Evolutionary conservation across 2,888 invertebrate species (phyloP), one percentile per base, ranked within the genome.

Genomic region (Brachylomia viminalis): DNA sequence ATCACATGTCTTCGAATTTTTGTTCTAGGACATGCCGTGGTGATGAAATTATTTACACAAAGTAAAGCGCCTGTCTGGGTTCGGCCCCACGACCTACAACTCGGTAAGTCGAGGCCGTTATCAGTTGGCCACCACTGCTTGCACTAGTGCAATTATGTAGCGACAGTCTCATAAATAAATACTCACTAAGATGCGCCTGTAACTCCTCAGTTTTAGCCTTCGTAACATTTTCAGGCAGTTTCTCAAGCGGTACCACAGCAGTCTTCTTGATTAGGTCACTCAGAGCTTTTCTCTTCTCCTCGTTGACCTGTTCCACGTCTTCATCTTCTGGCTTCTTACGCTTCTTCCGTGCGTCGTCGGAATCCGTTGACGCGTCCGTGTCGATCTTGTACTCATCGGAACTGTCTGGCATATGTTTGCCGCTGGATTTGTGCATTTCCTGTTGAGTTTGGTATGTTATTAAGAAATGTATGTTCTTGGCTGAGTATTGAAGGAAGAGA

Each of bases 381-480:
- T 94, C 93, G 58, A 95, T 89, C 77, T 95, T 95, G 92, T 95
- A 97, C 91, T 96, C 97, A 89, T 97, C 96, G 2, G 96, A 96
- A 76, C 96, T 96, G 90, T 97, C 97, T 67, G 95, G 93, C 96
- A 96, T 96, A 92, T 97, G 97, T 83, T 97, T 96, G 82, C 97
- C 96, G 91, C 96, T 96, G 2, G 96, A 96, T 80, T 97, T 97
- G 92, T 97, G 96, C 93, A 96, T 95, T 87, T 97, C 97, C 97
- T 96, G 90, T n/a, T n/a, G 17, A 42, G 0, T 38, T 58, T 58
- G 2, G 11, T 20, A n/a, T 23, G 11, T 23, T 58, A 15, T n/a
- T 56, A 45, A 72, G 3, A 8, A n/a, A n/a, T 23, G 23, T 47
- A 23, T 49, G 33, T 13, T 23, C 23, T 23, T 30, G 17, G 23